phyloP scores from a whole-genome alignment of 2,113 vertebrate genomes.

The Channa maculata region DNA sequence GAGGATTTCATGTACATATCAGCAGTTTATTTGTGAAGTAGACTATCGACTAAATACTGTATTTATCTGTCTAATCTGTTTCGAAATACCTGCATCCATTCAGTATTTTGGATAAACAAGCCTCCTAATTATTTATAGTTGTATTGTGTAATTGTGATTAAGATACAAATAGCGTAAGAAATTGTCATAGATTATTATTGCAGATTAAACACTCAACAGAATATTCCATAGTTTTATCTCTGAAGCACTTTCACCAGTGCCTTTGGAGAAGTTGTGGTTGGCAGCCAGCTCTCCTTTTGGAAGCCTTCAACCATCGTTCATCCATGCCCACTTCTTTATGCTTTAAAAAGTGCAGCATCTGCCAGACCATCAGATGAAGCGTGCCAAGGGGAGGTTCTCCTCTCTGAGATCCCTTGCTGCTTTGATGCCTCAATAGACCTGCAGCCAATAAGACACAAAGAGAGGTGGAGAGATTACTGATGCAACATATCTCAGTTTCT shows the following conservation, averaged over 20 bases:
- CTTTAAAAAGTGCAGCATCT: slow-evolving; percentile 62
- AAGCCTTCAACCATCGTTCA: slow-evolving; percentile 58
- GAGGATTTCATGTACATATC: no score
- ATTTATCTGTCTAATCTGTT: no score
- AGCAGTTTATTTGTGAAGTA: no score
- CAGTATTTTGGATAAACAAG: no score
- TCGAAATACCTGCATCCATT: no score
- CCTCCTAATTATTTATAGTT: no score
- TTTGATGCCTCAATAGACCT: slow-evolving; percentile 78
- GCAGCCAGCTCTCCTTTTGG: slow-evolving; percentile 39
- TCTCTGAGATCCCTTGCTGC: slow-evolving; percentile 60
- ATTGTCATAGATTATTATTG: neutral
- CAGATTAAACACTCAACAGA: neutral
- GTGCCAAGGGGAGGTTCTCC: slow-evolving; percentile 47
- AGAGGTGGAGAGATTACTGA: slow-evolving; percentile 73
- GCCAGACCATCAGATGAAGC: slow-evolving; percentile 67
- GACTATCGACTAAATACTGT: no score
- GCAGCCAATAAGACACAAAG: slow-evolving; percentile 72
- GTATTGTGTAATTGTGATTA: no score
- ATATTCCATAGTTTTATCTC: neutral
- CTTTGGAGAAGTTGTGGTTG: slow-evolving; percentile 15
- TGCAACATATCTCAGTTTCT: slow-evolving; percentile 67
- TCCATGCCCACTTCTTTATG: slow-evolving; percentile 54
- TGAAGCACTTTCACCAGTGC: neutral
- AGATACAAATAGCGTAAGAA: neutral